phyloP scores from a whole-genome alignment of 2,113 vertebrate genomes.

The Noctilio leporinus region DNA sequence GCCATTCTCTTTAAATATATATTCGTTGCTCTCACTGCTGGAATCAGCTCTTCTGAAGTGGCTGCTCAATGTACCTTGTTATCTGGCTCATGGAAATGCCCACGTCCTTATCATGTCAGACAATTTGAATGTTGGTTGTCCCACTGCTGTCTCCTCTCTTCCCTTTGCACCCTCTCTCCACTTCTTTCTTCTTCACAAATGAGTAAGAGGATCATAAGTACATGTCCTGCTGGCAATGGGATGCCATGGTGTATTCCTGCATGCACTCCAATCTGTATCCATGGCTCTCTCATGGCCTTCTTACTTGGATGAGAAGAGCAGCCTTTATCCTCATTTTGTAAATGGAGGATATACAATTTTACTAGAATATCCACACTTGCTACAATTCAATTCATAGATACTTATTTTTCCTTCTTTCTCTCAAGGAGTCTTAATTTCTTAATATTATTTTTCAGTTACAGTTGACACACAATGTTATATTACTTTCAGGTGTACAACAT shows the following conservation, averaged over 20 bases:
- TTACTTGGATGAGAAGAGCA: not conserved
- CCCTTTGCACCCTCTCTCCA: not conserved
- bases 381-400: not conserved
- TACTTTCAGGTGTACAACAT: not conserved
- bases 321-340: not conserved
- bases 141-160: not conserved
- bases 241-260: not conserved
- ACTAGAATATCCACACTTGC: not conserved
- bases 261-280: not conserved
- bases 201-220: not conserved
- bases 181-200: not conserved
- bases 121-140: not conserved
- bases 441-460: not conserved
- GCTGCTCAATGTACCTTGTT: not conserved
- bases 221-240: not conserved
- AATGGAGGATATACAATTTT: not conserved
- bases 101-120: not conserved
- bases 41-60: not conserved
- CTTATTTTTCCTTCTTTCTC: not conserved
- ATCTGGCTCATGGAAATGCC: not conserved
- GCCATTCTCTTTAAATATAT: not conserved
- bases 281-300: not conserved
- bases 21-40: no score
- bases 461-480: not conserved
- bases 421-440: not conserved